These are phyloP conservation scores for Thamnaconus septentrionalis DNA, from an alignment of 2,113 vertebrate genomes.

Conservation along the genomic window DNA sequence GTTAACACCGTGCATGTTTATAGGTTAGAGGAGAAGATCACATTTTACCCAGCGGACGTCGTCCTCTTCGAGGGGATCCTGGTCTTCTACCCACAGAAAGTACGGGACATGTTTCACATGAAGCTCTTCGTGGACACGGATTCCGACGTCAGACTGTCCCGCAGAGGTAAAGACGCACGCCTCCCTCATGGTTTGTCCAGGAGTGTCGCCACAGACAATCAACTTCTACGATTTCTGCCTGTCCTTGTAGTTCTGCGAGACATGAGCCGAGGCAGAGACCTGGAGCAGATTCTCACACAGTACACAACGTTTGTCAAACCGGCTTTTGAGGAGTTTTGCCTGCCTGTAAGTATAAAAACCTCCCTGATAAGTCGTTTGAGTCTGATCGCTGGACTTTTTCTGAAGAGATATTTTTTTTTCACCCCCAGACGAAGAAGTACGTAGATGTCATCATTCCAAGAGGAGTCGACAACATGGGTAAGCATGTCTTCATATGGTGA, in stretches of 20 bases:
- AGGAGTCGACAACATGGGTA: conserved; percentile 98
- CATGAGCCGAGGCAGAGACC: conserved; percentile 90
- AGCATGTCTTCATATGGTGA: conserved; percentile 19
- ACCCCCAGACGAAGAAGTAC: conserved; percentile 93
- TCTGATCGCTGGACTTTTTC: not conserved
- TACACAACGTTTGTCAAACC: conserved; percentile 98
- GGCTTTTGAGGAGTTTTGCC: conserved; percentile 96
- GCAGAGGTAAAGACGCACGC: conserved; percentile 78
- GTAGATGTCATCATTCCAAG: conserved; percentile 96
- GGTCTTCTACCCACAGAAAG: conserved; percentile 92
- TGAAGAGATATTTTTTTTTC: not conserved
- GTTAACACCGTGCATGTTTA: conserved; percentile 6
- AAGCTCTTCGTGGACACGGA: conserved; percentile 98
- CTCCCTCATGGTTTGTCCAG: not conserved
- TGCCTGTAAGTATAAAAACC: conserved; percentile 79
- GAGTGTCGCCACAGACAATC: not conserved
- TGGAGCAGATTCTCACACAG: conserved; percentile 95
- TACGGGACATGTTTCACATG: conserved; percentile 97
- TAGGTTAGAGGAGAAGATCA: conserved; percentile 85
- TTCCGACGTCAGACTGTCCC: conserved; percentile 90
- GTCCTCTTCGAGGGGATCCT: conserved; percentile 96
- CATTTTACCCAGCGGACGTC: conserved; percentile 90
- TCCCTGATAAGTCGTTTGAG: not conserved
- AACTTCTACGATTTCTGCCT: not conserved
- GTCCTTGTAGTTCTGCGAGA: conserved; percentile 85